Base-by-base conservation (phyloP, 2,797 vertebrate genomes). In the Amblyopsis hoosieri region DNA sequence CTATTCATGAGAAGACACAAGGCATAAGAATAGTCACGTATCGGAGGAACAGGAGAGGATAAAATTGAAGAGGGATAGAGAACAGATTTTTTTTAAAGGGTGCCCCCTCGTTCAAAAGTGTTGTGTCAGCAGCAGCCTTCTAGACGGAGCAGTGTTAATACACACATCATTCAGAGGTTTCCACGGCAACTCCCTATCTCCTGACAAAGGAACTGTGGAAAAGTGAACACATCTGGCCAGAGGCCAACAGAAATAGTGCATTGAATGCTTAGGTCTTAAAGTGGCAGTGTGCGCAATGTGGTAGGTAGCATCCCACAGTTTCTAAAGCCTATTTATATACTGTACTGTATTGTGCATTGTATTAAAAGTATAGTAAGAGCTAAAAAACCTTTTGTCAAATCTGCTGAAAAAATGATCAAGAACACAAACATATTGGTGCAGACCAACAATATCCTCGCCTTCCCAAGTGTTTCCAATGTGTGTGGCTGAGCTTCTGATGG, bases 191-290 rank as follows among this genome's bases (percentile, higher is more conserved):
- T 83, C 46, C 83, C 82, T 14, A 29, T 17, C 68, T 80, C 54
- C 75, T 51, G 54, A 79, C 75, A 81, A n/a, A 64, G 81, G 82
- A 80, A 82, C 72, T 74, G 81, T 59, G 79, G 84, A 85, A 83
- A 37, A 83, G 76, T 45, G 64, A 86, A 85, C 71, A 78, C 75
- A 81, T 81, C 66, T 87, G 83, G 81, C 78, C 45, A 61, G 48
- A 56, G 17, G 80, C 87, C 90, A 90, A 82, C 13, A 75, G 74
- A 81, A 80, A 73, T 84, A 85, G 76, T 74, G 79, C 76, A 75
- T 54, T 79, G 76, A 81, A 86, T 80, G 81, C 62, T 72, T 78
- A 85, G 23, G 8, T 37, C 33, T 37, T 37, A 37, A 37, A 37
- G 33, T 37, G 33, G 33, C 8, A 37, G 33, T 6, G 33, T 37